These are phyloP conservation scores for Bryconaethiops microstoma DNA, from an alignment of 2,797 vertebrate species.

Conservation along the genomic window DNA sequence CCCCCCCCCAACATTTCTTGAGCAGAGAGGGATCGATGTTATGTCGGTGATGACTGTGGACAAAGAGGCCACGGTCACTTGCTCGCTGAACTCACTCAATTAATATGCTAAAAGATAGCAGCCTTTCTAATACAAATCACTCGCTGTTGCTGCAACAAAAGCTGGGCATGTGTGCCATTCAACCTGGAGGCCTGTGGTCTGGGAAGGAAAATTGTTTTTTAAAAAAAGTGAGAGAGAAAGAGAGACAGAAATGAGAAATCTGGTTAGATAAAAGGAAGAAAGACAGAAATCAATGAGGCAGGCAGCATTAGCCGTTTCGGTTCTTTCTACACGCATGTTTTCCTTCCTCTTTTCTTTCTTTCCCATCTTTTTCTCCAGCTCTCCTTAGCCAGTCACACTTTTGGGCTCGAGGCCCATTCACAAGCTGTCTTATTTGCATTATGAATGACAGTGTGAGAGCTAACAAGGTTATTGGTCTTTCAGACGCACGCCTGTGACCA, in stretches of 20 bases:
- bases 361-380: slow-evolving; percentile 34
- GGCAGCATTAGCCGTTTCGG: slow-evolving; percentile 58
- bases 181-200: slow-evolving; percentile 70
- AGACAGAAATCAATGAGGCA: slow-evolving; percentile 71
- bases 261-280: slow-evolving; percentile 44
- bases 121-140: slow-evolving; percentile 77
- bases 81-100: slow-evolving; percentile 82
- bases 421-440: slow-evolving; percentile 89
- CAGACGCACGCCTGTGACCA: slow-evolving; percentile 87
- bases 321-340: slow-evolving; percentile 31
- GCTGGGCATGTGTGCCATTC: slow-evolving; percentile 76
- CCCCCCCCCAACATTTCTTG: slow-evolving; percentile 73
- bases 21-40: slow-evolving; percentile 80
- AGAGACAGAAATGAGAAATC: slow-evolving; percentile 30
- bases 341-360: slow-evolving; percentile 31
- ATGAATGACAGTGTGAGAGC: slow-evolving; percentile 89
- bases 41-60: slow-evolving; percentile 84
- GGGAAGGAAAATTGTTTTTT: slow-evolving; percentile 58
- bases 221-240: slow-evolving; percentile 47
- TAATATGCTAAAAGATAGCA: slow-evolving; percentile 86
- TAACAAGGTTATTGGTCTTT: slow-evolving; percentile 92
- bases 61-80: slow-evolving; percentile 86
- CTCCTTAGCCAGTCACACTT: slow-evolving; percentile 61
- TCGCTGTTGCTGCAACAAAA: slow-evolving; percentile 82
- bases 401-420: slow-evolving; percentile 84